Conservation (phyloP, 2,113 vertebrate genomes). For the Callopanchax toddi region DNA sequence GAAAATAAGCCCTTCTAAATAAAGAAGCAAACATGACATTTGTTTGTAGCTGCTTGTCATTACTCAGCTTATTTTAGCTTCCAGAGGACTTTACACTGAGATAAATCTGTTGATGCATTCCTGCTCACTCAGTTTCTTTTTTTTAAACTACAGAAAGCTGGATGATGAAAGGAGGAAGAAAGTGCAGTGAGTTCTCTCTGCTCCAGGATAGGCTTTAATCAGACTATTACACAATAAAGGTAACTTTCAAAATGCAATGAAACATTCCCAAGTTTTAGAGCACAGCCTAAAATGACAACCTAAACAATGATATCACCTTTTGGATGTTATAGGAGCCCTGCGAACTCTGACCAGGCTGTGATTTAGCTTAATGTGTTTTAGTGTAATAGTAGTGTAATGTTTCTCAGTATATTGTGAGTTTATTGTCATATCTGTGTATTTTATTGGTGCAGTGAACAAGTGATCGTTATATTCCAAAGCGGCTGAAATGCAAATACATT, state of each 20-base stretch:
- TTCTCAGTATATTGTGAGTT: too few species aligned
- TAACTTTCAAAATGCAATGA: not conserved
- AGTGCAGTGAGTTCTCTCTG: constrained; percentile 25
- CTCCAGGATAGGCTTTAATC: constrained; percentile 35
- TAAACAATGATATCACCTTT: too few species aligned
- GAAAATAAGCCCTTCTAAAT: constrained; percentile 47
- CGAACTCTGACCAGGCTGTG: too few species aligned
- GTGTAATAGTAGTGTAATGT: too few species aligned
- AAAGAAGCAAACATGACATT: constrained; percentile 41
- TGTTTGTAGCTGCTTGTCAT: constrained; percentile 47
- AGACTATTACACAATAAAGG: constrained; percentile 39
- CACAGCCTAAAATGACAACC: not conserved
- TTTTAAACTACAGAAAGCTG: constrained; percentile 37
- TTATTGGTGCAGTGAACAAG: too few species aligned
- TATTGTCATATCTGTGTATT: too few species aligned
- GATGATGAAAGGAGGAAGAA: constrained; percentile 52
- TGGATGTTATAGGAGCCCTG: too few species aligned
- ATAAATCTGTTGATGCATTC: constrained; percentile 12
- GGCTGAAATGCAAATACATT: too few species aligned
- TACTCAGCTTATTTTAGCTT: constrained; percentile 18
- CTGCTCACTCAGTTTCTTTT: not conserved
- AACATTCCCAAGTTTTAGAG: not conserved
- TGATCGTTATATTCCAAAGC: too few species aligned
- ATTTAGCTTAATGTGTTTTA: too few species aligned
- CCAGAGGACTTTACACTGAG: constrained; percentile 4